Percentiles rank a stretch among this genome's conserved stretches.
phyloP scores from a whole-genome alignment of 2,113 vertebrate genomes.

The Hemibagrus wyckioides region DNA sequence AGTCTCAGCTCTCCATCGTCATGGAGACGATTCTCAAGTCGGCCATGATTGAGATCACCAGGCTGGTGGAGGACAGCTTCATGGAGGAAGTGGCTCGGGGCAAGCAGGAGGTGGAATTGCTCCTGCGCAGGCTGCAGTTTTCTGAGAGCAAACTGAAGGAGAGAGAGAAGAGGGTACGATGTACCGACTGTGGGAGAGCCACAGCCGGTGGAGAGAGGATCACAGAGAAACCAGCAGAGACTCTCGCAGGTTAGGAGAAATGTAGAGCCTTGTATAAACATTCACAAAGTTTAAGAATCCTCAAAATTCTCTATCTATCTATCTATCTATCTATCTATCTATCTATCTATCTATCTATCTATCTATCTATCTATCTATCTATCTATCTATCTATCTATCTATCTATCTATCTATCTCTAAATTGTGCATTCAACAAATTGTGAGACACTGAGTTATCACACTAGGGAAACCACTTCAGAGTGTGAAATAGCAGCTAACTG shows the following conservation, averaged over 20 bases:
- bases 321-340: background rate
- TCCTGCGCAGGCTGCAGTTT: constrained; percentile 53
- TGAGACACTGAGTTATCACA: background rate
- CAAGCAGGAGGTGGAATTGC: constrained; percentile 53
- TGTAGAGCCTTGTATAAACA: background rate
- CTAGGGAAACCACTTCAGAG: too few relatives aligned
- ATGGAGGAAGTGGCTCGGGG: constrained; percentile 56
- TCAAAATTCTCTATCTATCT: background rate
- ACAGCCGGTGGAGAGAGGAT: constrained; percentile 30
- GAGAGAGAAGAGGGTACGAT: constrained; percentile 30
- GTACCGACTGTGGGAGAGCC: constrained; percentile 48
- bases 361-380: too few relatives aligned
- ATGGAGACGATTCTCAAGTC: constrained; percentile 63
- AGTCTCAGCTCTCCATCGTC: constrained; percentile 58
- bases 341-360: too few relatives aligned
- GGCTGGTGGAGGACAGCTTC: constrained; percentile 60
- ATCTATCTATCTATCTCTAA: too few relatives aligned
- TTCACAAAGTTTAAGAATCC: too few relatives aligned
- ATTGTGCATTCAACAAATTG: background rate
- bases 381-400: too few relatives aligned
- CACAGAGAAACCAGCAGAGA: constrained; percentile 23
- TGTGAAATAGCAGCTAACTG: background rate
- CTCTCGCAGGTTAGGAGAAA: constrained; percentile 15
- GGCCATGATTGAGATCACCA: constrained; percentile 60
- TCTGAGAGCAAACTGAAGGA: constrained; percentile 54